phyloP scores from a whole-genome alignment of 1,140 invertebrate genomes.

The Piezodorus guildinii region DNA sequence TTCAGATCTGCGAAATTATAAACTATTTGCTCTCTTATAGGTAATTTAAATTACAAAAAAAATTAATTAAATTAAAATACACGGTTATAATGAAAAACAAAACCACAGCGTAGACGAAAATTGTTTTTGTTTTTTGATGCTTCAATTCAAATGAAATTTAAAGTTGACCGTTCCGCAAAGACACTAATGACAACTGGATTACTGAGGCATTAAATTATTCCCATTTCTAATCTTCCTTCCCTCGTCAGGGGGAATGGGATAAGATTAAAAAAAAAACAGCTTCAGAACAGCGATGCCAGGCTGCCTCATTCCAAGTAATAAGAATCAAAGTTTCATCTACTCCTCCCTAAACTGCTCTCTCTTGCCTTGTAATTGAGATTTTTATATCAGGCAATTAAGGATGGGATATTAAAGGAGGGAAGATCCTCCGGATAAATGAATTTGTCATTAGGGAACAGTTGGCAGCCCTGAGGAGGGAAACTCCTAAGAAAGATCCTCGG shows the following conservation, averaged over 20 bases:
- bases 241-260: neutral
- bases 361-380: constrained; percentile 13
- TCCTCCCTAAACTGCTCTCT: neutral
- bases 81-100: too few relatives aligned
- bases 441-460: constrained; percentile 8
- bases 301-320: constrained; percentile 7
- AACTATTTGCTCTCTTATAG: too few relatives aligned
- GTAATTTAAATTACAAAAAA: too few relatives aligned
- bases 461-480: neutral
- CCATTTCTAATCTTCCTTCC: too few relatives aligned
- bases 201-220: too few relatives aligned
- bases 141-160: too few relatives aligned
- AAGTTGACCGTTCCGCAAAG: too few relatives aligned
- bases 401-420: constrained; percentile 4
- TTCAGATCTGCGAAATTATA: too few relatives aligned
- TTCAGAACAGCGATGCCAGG: neutral
- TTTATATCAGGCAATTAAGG: constrained; percentile 15
- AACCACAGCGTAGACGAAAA: too few relatives aligned
- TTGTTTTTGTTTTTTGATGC: too few relatives aligned
- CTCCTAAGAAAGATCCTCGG: neutral
- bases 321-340: constrained; percentile 12
- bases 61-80: too few relatives aligned
- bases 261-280: neutral
- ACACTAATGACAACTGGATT: too few relatives aligned
- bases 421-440: neutral